Conservation (phyloP, 2,797 vertebrate genomes). For the Danionella dracula region DNA sequence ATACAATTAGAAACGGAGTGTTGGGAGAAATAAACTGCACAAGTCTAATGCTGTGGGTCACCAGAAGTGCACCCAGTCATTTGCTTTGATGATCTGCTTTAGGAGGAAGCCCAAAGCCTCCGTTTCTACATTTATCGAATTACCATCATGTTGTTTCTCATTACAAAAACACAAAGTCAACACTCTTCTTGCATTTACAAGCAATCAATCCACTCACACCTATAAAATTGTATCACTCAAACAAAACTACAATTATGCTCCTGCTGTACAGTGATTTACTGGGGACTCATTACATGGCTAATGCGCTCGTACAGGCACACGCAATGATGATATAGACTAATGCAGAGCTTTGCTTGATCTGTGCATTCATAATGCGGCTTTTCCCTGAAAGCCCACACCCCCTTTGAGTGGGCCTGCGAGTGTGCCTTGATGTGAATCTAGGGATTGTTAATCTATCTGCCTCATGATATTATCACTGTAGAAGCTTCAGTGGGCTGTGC, state of each 20-base stretch:
- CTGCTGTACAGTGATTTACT: not conserved
- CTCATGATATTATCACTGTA: not conserved
- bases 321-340: not conserved
- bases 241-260: not conserved
- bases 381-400: not conserved
- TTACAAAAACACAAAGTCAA: not conserved
- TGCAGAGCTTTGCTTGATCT: conserved; percentile 22
- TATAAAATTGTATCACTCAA: not conserved
- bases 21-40: not conserved
- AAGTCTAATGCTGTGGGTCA: not conserved
- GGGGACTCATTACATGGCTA: not conserved
- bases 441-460: not conserved
- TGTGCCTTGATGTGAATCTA: not conserved
- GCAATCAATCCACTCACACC: not conserved
- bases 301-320: not conserved
- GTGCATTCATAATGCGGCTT: conserved; percentile 9
- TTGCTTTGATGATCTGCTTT: conserved; percentile 1
- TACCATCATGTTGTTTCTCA: not conserved
- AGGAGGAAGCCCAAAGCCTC: conserved; percentile 7
- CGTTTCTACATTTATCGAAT: conserved; percentile 17
- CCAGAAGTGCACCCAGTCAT: not conserved
- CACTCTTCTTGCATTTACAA: not conserved
- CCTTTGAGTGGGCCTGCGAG: not conserved
- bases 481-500: not conserved
- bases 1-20: no score